Base-by-base conservation (phyloP, 2,113 vertebrate species). In the Esox niger region DNA sequence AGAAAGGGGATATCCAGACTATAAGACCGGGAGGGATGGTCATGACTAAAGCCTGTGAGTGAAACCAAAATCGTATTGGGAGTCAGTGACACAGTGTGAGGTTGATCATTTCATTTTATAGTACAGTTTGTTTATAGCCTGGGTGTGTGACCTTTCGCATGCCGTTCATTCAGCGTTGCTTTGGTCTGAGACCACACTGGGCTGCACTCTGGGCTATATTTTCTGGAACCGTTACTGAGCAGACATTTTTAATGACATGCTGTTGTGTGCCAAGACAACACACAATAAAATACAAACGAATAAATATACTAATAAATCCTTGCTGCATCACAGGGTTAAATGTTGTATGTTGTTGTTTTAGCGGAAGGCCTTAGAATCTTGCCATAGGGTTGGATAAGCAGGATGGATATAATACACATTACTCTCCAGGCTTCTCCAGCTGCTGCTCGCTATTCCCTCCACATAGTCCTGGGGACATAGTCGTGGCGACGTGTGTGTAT, bases 371-470 rank as follows among this genome's bases (percentile, higher is more conserved):
- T n/a, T n/a, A n/a, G n/a, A n/a, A n/a, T n/a, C n/a, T n/a, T n/a
- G n/a, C n/a, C n/a, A n/a, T n/a, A n/a, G n/a, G n/a, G n/a, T n/a
- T n/a, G n/a, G n/a, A n/a, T n/a, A n/a, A n/a, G 49, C 17, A 21
- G 27, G 17, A n/a, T 69, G 23, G 35, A 29, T 20, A 52, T 26
- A 23, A 2, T 43, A 43, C 38, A 43, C 38, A 43, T 43, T 15
- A 17, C 29, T 5, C 27, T 30, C 56, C 56, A 27, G 17, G 52
- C 30, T 59, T 21, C 35, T 54, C 38, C 74, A 76, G 74, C 69
- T 76, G 74, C 74, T 64, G 54, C 61, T 76, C 61, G 64, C 65
- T 68, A 76, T 76, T 76, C 74, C 26, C 55, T 66, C 64, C 65
- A 71, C 59, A 63, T 30, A 31, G 30, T n/a, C 30, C 49, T 58